These are phyloP conservation scores for Delphinus delphis DNA, from an alignment of 2,113 vertebrate genomes.

Conservation along the genomic window DNA sequence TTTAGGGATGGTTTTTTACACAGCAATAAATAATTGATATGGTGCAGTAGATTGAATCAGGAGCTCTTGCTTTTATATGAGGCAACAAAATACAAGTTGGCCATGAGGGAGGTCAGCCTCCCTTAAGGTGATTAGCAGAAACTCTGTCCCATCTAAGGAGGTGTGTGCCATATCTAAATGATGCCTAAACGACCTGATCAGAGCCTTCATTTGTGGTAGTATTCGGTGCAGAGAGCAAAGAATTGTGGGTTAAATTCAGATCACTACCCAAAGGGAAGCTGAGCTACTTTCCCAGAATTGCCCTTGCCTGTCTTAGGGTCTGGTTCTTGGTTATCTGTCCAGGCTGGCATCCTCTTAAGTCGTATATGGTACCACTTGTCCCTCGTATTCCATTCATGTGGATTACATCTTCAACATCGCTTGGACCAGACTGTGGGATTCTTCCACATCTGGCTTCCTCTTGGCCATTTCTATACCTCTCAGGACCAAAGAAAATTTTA, in stretches of 20 bases:
- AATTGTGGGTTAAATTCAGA: not conserved
- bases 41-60: not conserved
- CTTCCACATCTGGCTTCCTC: not conserved
- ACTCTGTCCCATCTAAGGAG: not conserved
- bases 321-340: not conserved
- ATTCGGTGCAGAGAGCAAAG: not conserved
- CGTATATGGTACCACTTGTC: not conserved
- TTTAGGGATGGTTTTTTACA: not conserved
- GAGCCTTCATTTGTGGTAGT: not conserved
- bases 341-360: not conserved
- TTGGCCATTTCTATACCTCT: not conserved
- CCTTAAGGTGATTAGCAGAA: not conserved
- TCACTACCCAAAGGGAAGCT: not conserved
- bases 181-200: not conserved
- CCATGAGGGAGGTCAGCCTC: not conserved
- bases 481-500: not conserved
- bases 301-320: not conserved
- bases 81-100: not conserved
- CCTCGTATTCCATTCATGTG: not conserved
- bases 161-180: not conserved
- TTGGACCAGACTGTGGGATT: not conserved
- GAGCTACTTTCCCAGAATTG: not conserved
- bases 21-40: not conserved
- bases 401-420: not conserved
- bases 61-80: not conserved